Evolutionary conservation across 2,888 invertebrate species (phyloP), one percentile per base, ranked within the genome.

Genomic region (Ptilodon capucinus): DNA sequence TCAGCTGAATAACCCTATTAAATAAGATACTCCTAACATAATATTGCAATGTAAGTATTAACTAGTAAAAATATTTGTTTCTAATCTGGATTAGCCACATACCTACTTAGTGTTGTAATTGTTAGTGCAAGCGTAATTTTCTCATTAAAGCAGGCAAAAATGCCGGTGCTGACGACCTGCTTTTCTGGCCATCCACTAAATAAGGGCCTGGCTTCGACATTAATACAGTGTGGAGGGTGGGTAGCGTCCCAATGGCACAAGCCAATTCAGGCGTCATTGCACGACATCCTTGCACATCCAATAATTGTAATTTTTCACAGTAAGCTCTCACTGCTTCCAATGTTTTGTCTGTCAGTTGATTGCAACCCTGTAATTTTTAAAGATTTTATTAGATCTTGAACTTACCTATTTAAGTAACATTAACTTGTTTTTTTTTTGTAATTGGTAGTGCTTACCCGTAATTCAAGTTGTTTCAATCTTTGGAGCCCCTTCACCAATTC

Each of bases 1-100:
- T 99, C 99, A 4, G 96, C 98, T 17, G 95, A 94, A 9, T 95
- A 95, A 52, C 97, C 97, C 97, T 96, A 74, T 42, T 71, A 50
- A 38, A 53, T n/a, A n/a, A n/a, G n/a, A n/a, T n/a, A n/a, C n/a
- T n/a, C n/a, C n/a, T n/a, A n/a, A n/a, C n/a, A n/a, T n/a, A n/a
- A n/a, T n/a, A n/a, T n/a, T n/a, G n/a, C n/a, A n/a, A n/a, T n/a
- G n/a, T n/a, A n/a, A n/a, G n/a, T n/a, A n/a, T n/a, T n/a, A n/a
- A n/a, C n/a, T n/a, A n/a, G n/a, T n/a, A n/a, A n/a, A n/a, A n/a
- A n/a, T n/a, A n/a, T n/a, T n/a, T n/a, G n/a, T n/a, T n/a, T n/a
- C n/a, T n/a, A n/a, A n/a, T n/a, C n/a, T n/a, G n/a, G n/a, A n/a
- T 23, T 23, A 9, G 23, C 8, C 7, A 9, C 8, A n/a, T n/a